Conservation (phyloP, 37 sponge, comb jelly and placozoan genomes). For the Aphrocallistes beatrix region DNA sequence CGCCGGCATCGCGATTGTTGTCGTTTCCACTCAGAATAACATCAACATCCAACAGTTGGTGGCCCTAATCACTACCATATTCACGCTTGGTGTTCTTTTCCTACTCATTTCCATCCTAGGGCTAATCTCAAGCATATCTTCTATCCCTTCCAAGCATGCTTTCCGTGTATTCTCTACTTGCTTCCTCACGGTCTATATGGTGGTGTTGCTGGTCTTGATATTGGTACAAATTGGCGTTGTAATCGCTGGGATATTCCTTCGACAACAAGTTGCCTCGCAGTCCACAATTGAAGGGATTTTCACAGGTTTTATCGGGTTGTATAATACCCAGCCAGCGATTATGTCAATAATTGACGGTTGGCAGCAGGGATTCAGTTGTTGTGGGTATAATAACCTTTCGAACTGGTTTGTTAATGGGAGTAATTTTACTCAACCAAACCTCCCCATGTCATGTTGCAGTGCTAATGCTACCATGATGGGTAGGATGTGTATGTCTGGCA, state of each 20-base stretch:
- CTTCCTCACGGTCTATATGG: not conserved
- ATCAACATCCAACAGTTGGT: not conserved
- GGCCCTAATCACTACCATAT: not conserved
- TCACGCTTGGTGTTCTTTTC: not conserved
- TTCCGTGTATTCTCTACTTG: slow-evolving; percentile 2
- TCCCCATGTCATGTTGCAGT: not conserved
- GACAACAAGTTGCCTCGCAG: not conserved
- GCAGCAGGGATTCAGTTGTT: not conserved
- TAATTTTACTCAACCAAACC: not conserved
- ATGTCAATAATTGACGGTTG: not conserved
- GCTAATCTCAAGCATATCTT: not conserved
- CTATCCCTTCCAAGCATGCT: not conserved
- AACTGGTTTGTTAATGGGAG: not conserved
- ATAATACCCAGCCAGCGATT: not conserved
- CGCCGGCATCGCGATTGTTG: not conserved
- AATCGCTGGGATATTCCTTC: not conserved
- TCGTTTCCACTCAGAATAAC: not conserved
- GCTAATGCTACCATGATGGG: not conserved
- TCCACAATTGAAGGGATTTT: not conserved
- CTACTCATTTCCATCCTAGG: not conserved
- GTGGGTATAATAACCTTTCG: not conserved
- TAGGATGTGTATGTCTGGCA: not conserved
- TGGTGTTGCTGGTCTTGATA: not conserved
- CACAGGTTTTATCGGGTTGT: not conserved
- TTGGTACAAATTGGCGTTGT: not conserved